Conservation (phyloP, 2,797 vertebrate genomes). For the Danio albolineatus region DNA sequence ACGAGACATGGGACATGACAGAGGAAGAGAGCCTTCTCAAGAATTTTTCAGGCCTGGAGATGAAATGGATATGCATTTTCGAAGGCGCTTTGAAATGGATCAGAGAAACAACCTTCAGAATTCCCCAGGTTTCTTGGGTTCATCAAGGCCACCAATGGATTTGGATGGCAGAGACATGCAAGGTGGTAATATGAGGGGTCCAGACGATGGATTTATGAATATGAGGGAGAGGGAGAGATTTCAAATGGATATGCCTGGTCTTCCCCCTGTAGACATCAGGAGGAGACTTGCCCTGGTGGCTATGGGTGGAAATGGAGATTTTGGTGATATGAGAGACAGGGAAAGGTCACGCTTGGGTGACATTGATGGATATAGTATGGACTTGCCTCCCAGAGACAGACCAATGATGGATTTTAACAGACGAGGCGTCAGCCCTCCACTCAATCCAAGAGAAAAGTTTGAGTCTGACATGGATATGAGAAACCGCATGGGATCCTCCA, state of each 20-base stretch:
- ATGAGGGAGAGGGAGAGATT: conserved; percentile 84
- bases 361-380: conserved; percentile 72
- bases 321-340: conserved; percentile 85
- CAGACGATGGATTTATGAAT: conserved; percentile 83
- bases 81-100: conserved; percentile 77
- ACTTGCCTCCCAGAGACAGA: conserved; percentile 72
- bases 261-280: conserved; percentile 74
- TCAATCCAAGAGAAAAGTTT: conserved; percentile 79
- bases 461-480: conserved; percentile 87
- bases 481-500: conserved; percentile 80
- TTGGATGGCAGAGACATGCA: conserved; percentile 86
- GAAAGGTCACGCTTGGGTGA: conserved; percentile 69
- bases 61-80: conserved; percentile 78
- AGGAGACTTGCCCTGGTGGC: conserved; percentile 75
- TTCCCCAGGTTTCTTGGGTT: conserved; percentile 83
- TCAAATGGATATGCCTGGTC: conserved; percentile 81
- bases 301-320: conserved; percentile 74
- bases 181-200: conserved; percentile 81
- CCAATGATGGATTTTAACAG: conserved; percentile 76
- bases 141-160: conserved; percentile 81
- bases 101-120: conserved; percentile 77
- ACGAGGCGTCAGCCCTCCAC: conserved; percentile 69
- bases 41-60: conserved; percentile 74
- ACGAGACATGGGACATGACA: conserved; percentile 85
- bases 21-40: conserved; percentile 84